phyloP scores from a whole-genome alignment of 2,113 vertebrate species.

The Chionis minor region DNA sequence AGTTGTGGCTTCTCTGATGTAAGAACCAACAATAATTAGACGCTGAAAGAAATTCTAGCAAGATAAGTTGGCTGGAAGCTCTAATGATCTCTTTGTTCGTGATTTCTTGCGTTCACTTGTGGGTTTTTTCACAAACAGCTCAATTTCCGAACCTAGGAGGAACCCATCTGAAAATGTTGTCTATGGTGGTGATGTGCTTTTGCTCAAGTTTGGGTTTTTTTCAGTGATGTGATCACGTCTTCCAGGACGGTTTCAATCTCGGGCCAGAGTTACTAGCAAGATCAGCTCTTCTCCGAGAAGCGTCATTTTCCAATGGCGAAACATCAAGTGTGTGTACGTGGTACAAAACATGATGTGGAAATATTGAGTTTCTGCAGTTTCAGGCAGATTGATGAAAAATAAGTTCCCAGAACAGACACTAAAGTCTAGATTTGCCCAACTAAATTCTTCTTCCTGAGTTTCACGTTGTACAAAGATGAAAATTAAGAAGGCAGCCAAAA shows the following conservation, averaged over 20 bases:
- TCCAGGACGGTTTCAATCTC: not conserved
- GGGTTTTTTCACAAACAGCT: not conserved
- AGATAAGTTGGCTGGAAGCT: not conserved
- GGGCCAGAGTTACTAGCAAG: not conserved
- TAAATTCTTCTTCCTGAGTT: not conserved
- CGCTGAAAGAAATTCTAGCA: not conserved
- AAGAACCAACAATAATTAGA: not conserved
- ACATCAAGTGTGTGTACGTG: fast-evolving
- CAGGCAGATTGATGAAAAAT: not conserved
- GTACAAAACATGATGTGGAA: not conserved
- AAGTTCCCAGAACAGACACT: not conserved
- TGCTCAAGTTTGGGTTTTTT: not conserved
- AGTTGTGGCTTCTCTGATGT: not conserved
- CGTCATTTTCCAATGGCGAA: not conserved
- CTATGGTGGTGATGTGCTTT: not conserved
- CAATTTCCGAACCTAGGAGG: not conserved
- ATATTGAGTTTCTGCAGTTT: not conserved
- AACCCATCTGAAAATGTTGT: not conserved
- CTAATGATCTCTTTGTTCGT: not conserved
- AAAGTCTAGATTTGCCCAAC: not conserved
- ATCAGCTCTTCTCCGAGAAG: not conserved
- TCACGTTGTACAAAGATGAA: not conserved
- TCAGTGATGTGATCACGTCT: not conserved
- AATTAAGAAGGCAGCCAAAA: not conserved
- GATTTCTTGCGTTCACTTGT: not conserved